Evolutionary conservation across 2,888 invertebrate genomes (phyloP).

Genomic region (Rhimphoctona megacephalus): DNA sequence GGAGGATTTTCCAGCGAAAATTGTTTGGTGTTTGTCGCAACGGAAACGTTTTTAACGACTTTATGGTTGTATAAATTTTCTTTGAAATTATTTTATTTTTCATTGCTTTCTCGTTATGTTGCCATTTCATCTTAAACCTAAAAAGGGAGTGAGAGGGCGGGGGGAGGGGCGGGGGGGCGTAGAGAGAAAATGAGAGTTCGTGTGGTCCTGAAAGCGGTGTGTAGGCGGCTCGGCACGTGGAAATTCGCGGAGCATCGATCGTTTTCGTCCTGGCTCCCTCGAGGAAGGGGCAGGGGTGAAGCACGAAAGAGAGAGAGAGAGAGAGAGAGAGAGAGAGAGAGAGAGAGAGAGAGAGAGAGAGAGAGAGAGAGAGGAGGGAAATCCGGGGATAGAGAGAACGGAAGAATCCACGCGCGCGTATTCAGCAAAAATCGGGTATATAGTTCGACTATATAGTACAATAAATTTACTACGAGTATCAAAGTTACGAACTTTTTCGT

Average conservation of each 20-base stretch:
- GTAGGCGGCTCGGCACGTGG: conserved; percentile 68
- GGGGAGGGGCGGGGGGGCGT: background rate
- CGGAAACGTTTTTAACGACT: conserved; percentile 25
- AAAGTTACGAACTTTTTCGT: conserved; percentile 61
- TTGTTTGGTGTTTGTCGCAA: conserved; percentile 16
- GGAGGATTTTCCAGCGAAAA: background rate
- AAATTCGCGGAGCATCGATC: conserved; percentile 71
- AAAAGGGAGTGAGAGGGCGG: background rate
- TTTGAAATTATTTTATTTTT: conserved; percentile 60
- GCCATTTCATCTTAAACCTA: background rate
- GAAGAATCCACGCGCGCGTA: conserved; percentile 65
- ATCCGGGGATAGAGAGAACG: conserved; percentile 31
- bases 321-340: background rate
- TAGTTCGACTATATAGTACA: conserved; percentile 15
- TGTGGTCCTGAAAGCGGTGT: conserved; percentile 54
- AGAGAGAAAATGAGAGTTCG: conserved; percentile 30
- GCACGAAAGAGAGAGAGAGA: background rate
- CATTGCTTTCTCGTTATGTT: conserved; percentile 55
- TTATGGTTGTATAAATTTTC: conserved; percentile 38
- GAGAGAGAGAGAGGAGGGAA: background rate
- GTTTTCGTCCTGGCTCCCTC: conserved; percentile 60
- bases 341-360: background rate
- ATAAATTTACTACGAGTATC: conserved; percentile 39
- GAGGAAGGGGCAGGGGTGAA: background rate
- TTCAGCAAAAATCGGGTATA: conserved; percentile 48